Base-by-base conservation (phyloP, 2,888 invertebrate species). In the Scaptomyza caliginosa region DNA sequence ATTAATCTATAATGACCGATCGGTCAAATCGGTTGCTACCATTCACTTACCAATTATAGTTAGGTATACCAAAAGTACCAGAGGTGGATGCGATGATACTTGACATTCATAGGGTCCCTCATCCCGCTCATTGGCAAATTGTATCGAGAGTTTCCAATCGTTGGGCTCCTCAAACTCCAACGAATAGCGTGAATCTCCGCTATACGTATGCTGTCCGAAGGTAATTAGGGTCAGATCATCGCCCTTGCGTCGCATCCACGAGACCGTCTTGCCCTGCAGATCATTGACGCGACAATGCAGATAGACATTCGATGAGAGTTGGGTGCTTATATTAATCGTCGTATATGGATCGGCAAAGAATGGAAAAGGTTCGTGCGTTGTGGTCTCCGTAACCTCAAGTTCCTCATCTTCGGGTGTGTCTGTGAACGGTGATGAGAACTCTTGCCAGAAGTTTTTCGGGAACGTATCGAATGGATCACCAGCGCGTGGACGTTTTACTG, bases 61-160 rank as follows among this genome's bases (percentile, higher is more conserved):
- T 62, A 95, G 93, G 89, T 94, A 93, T 45, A 95, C 94, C 86
- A 94, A 93, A 80, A 95, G 92, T 70, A 95, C 94, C 58, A 95
- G 91, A 8, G 95, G 95, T 7, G 95, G 95, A 90, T 95, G 95
- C 16, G 94, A 94, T n/a, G 95, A 95, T 72, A 96, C 94, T 92
- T 95, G 95, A 81, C 95, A 96, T 90, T 95, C 96, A 91, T 95
- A 96, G 79, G 93, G 93, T n/a, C 96, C 96, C 69, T 95, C 94
- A 88, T 96, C 96, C 55, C 94, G 92, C 88, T 95, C 95, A 60
- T 94, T 94, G 70, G 95, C 94, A 88, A 94, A 95, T 89, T 94
- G 93, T 55, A 96, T 94, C 68, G 94, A 93, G 60, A 96, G 92
- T 69, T 95, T 94, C 96, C 96, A 96, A 89, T 96, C 94, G 87